Conservation (phyloP, 2,113 vertebrate species). For the Menidia beryllina region DNA sequence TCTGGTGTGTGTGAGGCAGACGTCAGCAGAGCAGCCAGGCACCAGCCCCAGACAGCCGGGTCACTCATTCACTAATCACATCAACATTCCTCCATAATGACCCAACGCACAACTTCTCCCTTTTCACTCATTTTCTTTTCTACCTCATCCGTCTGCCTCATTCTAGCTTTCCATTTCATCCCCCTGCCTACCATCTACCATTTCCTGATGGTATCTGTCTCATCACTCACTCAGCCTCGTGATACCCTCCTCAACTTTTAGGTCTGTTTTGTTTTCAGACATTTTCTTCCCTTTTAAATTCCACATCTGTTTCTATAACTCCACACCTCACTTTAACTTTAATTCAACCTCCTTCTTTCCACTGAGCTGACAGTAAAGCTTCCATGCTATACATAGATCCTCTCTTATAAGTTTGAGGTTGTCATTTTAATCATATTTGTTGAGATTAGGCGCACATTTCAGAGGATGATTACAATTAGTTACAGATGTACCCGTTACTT, state of each 20-base stretch:
- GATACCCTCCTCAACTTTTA: slow-evolving; percentile 30
- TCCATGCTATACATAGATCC: not conserved
- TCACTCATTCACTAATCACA: slow-evolving; percentile 83
- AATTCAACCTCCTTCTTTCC: slow-evolving; percentile 1
- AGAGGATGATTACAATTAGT: not conserved
- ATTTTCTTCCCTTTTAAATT: too few relatives aligned
- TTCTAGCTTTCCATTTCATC: slow-evolving; percentile 26
- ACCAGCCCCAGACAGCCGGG: slow-evolving; percentile 75
- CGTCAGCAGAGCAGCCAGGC: slow-evolving; percentile 70
- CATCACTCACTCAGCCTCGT: slow-evolving; percentile 11
- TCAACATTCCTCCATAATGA: slow-evolving; percentile 85
- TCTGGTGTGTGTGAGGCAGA: slow-evolving; percentile 31
- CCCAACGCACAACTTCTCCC: slow-evolving; percentile 64
- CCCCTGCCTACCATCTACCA: too few relatives aligned
- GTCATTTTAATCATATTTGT: not conserved
- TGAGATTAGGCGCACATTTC: too few relatives aligned
- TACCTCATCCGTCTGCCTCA: slow-evolving; percentile 41
- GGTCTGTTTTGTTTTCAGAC: slow-evolving; percentile 1
- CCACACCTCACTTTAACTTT: slow-evolving; percentile 4
- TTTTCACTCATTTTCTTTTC: slow-evolving; percentile 29
- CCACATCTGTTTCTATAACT: slow-evolving; percentile 1
- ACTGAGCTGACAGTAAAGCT: not conserved
- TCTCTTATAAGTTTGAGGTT: not conserved
- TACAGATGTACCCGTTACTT: not conserved
- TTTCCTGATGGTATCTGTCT: slow-evolving; percentile 32